Percentiles rank a stretch among this genome's conserved stretches.
Conservation (phyloP, 2,888 invertebrate genomes). For the Dione juno region DNA sequence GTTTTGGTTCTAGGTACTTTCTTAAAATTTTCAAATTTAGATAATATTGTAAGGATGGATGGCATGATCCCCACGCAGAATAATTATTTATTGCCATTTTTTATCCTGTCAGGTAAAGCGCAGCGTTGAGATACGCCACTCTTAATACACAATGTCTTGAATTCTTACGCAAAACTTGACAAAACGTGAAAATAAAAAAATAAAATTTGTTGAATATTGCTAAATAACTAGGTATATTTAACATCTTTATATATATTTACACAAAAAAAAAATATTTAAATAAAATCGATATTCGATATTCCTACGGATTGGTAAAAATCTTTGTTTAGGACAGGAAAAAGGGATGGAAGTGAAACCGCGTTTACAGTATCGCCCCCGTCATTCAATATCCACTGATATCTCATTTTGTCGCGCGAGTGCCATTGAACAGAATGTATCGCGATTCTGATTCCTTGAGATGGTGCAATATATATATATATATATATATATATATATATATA, state of each 20-base stretch:
- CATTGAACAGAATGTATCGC: constrained; percentile 66
- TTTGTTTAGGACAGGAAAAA: constrained; percentile 56
- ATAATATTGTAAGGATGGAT: no score
- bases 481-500: no score
- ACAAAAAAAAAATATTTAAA: constrained; percentile 53
- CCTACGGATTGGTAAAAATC: constrained; percentile 45
- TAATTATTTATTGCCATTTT: no score
- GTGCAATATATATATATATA: constrained; percentile 42
- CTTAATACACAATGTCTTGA: no score
- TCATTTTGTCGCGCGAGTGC: constrained; percentile 76
- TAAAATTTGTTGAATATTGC: no score
- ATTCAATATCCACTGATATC: constrained; percentile 81
- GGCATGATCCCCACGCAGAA: no score
- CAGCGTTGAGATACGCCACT: no score
- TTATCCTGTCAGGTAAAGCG: no score
- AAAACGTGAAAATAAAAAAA: no score
- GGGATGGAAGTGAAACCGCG: constrained; percentile 56
- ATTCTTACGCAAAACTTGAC: no score
- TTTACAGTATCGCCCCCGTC: constrained; percentile 65
- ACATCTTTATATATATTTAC: background rate
- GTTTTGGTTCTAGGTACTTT: no score
- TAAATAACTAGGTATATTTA: background rate
- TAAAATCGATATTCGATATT: constrained; percentile 61
- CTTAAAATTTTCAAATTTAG: no score
- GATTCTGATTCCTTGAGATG: constrained; percentile 58